Conservation (phyloP, 2,888 invertebrate species). For the Hypselothyrea guttata region DNA sequence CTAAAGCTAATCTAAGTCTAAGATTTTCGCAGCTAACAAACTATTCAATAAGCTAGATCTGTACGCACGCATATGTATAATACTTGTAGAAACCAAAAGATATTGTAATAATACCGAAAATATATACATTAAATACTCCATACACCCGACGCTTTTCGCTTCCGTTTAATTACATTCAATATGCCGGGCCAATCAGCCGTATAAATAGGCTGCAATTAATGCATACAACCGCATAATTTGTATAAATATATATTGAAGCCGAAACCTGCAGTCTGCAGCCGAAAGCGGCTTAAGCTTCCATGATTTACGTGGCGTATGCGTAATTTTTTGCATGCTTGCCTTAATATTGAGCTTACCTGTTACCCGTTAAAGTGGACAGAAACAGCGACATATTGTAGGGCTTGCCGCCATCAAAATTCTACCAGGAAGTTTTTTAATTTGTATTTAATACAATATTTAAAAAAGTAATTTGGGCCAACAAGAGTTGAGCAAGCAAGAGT, state of each 20-base stretch:
- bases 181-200: constrained; percentile 28
- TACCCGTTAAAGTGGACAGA: too few species aligned
- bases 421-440: too few species aligned
- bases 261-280: too few species aligned
- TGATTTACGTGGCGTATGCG: constrained; percentile 57
- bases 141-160: neutral
- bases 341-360: neutral
- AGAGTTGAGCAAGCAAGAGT: too few species aligned
- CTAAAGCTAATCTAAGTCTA: constrained; percentile 59
- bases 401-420: too few species aligned
- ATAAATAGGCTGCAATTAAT: constrained; percentile 53
- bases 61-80: too few species aligned
- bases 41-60: constrained; percentile 23
- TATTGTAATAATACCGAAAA: constrained; percentile 50
- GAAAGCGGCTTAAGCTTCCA: constrained; percentile 47
- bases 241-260: constrained; percentile 24
- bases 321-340: too few species aligned
- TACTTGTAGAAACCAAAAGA: constrained; percentile 63
- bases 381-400: too few species aligned
- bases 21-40: constrained; percentile 33
- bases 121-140: neutral
- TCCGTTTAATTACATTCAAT: constrained; percentile 42
- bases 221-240: constrained; percentile 54
- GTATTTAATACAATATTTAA: too few species aligned
- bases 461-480: too few species aligned